Percentiles rank a stretch among this genome's conserved stretches.
phyloP scores from a whole-genome alignment of 1,140 invertebrate genomes.

The Theocolax elegans region DNA sequence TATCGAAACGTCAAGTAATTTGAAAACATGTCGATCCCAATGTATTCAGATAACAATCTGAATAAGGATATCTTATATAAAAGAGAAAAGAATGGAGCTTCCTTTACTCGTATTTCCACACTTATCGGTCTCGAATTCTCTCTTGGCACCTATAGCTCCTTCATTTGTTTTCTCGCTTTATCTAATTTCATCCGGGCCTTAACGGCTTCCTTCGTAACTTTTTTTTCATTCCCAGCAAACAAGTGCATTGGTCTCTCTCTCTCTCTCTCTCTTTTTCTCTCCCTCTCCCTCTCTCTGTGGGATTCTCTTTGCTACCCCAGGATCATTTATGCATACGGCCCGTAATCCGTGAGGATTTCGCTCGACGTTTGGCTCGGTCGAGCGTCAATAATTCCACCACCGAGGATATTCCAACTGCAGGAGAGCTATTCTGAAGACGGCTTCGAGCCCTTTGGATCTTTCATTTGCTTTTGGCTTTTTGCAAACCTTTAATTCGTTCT shows the following conservation, averaged over 20 bases:
- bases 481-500: neutral
- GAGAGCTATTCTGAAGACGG: too few relatives aligned
- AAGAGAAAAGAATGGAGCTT: too few relatives aligned
- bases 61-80: too few relatives aligned
- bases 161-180: conserved; percentile 7
- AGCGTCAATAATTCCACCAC: conserved; percentile 1
- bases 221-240: neutral
- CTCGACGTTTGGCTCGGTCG: neutral
- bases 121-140: neutral
- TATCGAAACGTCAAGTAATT: too few relatives aligned
- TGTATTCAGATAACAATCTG: too few relatives aligned
- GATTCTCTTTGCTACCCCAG: neutral
- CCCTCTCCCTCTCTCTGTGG: neutral
- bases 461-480: neutral
- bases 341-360: neutral
- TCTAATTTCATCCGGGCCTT: neutral
- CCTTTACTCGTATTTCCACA: conserved; percentile 7
- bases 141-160: neutral
- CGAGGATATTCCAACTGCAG: too few relatives aligned
- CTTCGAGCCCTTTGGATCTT: neutral
- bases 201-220: neutral
- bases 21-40: too few relatives aligned
- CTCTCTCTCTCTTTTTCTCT: neutral
- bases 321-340: conserved; percentile 11
- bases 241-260: neutral